phyloP scores from a whole-genome alignment of 2,888 invertebrate species.

The Hydrotaea cyrtoneurina region DNA sequence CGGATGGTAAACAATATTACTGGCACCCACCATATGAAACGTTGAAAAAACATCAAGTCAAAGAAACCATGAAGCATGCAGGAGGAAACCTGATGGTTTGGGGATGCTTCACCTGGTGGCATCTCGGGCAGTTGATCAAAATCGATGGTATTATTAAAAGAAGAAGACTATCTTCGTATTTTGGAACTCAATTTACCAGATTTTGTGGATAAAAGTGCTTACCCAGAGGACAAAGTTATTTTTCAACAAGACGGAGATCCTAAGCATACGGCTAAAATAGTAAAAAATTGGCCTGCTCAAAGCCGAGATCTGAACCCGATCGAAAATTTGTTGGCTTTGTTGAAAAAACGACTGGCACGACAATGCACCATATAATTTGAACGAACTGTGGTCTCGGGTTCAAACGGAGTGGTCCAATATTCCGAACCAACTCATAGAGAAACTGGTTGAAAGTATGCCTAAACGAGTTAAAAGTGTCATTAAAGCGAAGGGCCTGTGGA shows the following conservation, averaged over 20 bases:
- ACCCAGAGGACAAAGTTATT: constrained; percentile 24
- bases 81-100: constrained; percentile 61
- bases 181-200: constrained; percentile 45
- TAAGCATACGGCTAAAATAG: neutral
- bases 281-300: constrained; percentile 30
- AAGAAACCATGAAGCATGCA: constrained; percentile 55
- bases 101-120: constrained; percentile 64
- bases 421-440: neutral
- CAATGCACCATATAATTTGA: neutral
- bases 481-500: neutral
- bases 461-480: neutral
- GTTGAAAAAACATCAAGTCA: constrained; percentile 25
- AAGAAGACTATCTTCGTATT: constrained; percentile 56
- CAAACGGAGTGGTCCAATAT: neutral
- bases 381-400: neutral
- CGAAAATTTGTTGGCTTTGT: neutral
- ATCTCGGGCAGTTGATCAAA: constrained; percentile 45
- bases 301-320: neutral
- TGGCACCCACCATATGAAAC: neutral
- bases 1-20: too few species aligned
- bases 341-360: constrained; percentile 7
- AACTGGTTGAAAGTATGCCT: neutral
- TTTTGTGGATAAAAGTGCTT: constrained; percentile 44
- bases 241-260: constrained; percentile 26
- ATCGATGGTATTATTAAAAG: too few species aligned